These are phyloP conservation scores for Drosophila obscura DNA, from an alignment of 1,140 invertebrate genomes.

Conservation along the genomic window DNA sequence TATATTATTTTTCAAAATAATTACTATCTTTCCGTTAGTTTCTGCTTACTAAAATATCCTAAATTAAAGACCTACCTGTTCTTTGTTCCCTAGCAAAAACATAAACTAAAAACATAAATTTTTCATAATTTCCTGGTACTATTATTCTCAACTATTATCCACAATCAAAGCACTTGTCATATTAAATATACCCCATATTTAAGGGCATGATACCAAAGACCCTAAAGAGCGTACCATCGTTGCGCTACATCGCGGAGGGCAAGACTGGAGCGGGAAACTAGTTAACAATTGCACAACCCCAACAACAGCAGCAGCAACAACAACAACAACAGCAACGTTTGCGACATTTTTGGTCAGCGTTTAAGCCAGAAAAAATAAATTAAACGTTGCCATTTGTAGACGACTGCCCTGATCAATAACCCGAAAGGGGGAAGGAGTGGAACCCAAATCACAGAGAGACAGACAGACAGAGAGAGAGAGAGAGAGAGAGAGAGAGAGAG, in stretches of 20 bases:
- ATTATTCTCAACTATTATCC: too few relatives aligned
- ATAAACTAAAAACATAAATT: too few relatives aligned
- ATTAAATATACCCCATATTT: neutral
- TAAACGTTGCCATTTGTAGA: slow-evolving; percentile 58
- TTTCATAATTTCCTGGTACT: too few relatives aligned
- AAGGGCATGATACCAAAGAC: slow-evolving; percentile 13
- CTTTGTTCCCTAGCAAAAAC: too few relatives aligned
- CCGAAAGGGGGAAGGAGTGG: slow-evolving; percentile 9
- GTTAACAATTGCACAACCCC: slow-evolving; percentile 64
- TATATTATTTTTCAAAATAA: too few relatives aligned
- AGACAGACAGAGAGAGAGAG: neutral
- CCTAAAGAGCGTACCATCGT: slow-evolving; percentile 26
- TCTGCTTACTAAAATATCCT: too few relatives aligned
- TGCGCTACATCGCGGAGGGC: too few relatives aligned
- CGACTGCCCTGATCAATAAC: slow-evolving; percentile 56
- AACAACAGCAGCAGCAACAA: slow-evolving; percentile 28
- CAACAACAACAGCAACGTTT: slow-evolving; percentile 50
- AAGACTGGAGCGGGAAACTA: slow-evolving; percentile 42
- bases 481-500: neutral
- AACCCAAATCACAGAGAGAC: neutral
- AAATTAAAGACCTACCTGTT: too few relatives aligned
- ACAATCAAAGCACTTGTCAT: too few relatives aligned
- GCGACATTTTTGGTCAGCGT: slow-evolving; percentile 62
- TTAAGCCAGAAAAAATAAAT: slow-evolving; percentile 47
- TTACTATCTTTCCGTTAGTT: too few relatives aligned